These are phyloP conservation scores for Actinernus sp. DNA, from an alignment of 92 coral and sea anemone genomes.

Conservation along the genomic window DNA sequence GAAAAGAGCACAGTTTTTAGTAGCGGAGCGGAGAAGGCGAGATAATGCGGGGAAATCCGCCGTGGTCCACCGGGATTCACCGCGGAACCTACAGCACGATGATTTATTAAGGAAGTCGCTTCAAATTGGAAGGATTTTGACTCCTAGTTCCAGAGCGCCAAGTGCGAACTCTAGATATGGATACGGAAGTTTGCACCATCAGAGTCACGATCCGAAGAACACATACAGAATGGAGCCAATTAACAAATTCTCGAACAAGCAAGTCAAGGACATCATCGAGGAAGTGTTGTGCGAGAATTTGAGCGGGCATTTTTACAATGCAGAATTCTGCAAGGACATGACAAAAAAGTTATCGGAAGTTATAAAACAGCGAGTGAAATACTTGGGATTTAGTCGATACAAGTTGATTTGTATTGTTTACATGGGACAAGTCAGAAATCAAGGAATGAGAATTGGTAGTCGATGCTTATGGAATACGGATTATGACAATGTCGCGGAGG, in stretches of 20 bases:
- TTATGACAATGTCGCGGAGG: slow-evolving; percentile 91
- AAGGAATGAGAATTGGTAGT: slow-evolving; percentile 86
- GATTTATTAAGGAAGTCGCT: slow-evolving; percentile 21
- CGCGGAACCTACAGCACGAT: slow-evolving; percentile 50
- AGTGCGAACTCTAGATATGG: slow-evolving; percentile 62
- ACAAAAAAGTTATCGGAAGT: slow-evolving; percentile 79
- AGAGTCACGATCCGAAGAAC: slow-evolving; percentile 33
- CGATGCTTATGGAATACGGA: slow-evolving; percentile 92
- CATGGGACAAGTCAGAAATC: slow-evolving; percentile 81
- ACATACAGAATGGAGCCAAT: slow-evolving; percentile 73
- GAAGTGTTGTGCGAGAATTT: slow-evolving; percentile 71
- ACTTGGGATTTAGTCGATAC: slow-evolving; percentile 80
- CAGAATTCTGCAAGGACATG: slow-evolving; percentile 80
- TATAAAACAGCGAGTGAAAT: slow-evolving; percentile 85
- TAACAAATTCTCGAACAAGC: slow-evolving; percentile 60
- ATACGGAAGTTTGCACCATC: slow-evolving; percentile 6
- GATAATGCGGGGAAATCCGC: slow-evolving; percentile 86
- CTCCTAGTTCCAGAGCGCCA: slow-evolving; percentile 69
- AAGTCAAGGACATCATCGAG: slow-evolving; percentile 81
- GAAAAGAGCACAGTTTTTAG: slow-evolving; percentile 95
- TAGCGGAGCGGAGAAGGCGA: slow-evolving; percentile 77
- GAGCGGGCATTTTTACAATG: slow-evolving; percentile 62
- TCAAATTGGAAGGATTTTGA: slow-evolving; percentile 21
- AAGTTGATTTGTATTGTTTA: slow-evolving; percentile 86
- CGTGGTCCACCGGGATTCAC: slow-evolving; percentile 88